Percentiles rank a stretch among this genome's conserved stretches.
phyloP scores from a whole-genome alignment of 2,113 vertebrate genomes.

The Cryptotis parvus region DNA sequence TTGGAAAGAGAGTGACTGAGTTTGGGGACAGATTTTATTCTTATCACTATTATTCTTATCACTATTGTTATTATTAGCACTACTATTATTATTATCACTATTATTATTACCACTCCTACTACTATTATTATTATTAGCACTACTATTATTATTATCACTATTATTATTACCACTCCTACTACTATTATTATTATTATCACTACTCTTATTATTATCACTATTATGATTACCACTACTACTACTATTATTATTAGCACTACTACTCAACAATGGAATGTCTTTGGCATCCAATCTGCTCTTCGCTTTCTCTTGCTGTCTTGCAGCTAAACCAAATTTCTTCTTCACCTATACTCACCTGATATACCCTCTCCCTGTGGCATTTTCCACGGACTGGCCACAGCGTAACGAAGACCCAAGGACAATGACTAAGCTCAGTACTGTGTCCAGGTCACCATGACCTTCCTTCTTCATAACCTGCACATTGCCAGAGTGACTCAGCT shows the following conservation, averaged over 20 bases:
- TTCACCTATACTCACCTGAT: not conserved
- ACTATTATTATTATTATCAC: too few species aligned
- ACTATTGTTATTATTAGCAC: too few species aligned
- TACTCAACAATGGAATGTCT: not conserved
- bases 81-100: too few species aligned
- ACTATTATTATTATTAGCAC: too few species aligned
- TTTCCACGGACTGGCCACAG: not conserved
- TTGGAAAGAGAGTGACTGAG: not conserved
- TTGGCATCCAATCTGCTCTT: not conserved
- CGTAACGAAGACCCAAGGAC: not conserved
- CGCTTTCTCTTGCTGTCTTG: not conserved
- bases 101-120: too few species aligned
- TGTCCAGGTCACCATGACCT: not conserved
- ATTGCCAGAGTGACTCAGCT: conserved; percentile 60
- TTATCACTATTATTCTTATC: too few species aligned
- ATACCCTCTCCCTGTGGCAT: not conserved
- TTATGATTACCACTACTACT: too few species aligned
- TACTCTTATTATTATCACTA: too few species aligned
- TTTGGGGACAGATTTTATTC: too few species aligned
- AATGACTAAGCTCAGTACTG: conserved; percentile 17
- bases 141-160: too few species aligned
- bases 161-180: too few species aligned
- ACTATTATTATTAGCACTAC: too few species aligned
- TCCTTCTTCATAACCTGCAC: conserved; percentile 38
- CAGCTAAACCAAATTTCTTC: not conserved